These are phyloP conservation scores for Psophia crepitans DNA, from an alignment of 2,113 vertebrate species.

Conservation along the genomic window DNA sequence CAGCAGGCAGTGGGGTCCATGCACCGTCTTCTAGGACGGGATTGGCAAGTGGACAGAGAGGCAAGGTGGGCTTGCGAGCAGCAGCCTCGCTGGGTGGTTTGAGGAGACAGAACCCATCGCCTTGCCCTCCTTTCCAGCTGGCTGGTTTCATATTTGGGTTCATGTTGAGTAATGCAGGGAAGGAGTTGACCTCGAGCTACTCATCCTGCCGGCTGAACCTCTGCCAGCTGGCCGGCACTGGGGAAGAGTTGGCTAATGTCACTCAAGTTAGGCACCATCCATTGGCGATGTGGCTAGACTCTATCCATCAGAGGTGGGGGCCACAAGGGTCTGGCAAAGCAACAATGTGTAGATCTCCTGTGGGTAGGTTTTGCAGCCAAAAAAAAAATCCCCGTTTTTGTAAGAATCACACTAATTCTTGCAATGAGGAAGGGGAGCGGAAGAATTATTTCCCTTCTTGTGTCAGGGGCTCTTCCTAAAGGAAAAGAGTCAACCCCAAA, in stretches of 20 bases:
- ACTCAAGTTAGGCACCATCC: neutral
- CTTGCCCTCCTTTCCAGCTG: neutral
- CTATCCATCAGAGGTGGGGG: neutral
- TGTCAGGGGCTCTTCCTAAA: neutral
- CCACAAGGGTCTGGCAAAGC: neutral
- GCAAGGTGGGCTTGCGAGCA: neutral
- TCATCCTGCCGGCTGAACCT: neutral
- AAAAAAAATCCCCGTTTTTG: neutral
- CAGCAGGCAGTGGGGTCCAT: neutral
- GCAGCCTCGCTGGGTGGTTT: rapidly evolving
- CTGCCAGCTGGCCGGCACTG: neutral
- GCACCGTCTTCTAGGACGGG: neutral
- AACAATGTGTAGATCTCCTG: neutral
- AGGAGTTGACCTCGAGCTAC: neutral
- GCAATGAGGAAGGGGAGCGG: neutral
- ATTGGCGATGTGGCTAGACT: neutral
- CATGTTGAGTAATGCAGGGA: neutral
- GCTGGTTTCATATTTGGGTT: neutral
- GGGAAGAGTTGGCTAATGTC: neutral
- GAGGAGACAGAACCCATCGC: rapidly evolving
- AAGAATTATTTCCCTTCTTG: neutral
- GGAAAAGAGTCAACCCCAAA: neutral
- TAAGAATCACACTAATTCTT: neutral
- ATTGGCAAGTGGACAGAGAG: neutral
- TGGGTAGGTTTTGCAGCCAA: neutral